Conservation (phyloP, 1,140 invertebrate genomes). For the Nymphalis io region DNA sequence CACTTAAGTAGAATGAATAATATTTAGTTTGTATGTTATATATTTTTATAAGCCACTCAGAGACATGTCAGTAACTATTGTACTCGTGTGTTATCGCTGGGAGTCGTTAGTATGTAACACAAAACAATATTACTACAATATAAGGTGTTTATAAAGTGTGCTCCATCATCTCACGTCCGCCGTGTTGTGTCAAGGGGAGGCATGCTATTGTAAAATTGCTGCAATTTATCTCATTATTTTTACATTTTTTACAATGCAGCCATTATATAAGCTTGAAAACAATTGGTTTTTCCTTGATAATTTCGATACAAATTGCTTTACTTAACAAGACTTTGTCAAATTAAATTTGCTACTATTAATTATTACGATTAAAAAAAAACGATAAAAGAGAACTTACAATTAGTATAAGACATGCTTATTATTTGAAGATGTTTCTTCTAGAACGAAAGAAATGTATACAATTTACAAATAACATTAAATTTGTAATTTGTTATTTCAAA, state of each 20-base stretch:
- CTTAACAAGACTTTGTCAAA: neutral
- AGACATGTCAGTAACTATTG: too few species aligned
- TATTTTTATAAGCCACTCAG: too few species aligned
- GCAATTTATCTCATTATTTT: constrained; percentile 30
- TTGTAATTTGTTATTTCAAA: too few species aligned
- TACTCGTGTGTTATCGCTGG: too few species aligned
- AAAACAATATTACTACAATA: neutral
- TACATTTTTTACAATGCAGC: constrained; percentile 16
- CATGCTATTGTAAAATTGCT: constrained; percentile 25
- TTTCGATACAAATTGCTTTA: constrained; percentile 10
- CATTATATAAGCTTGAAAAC: constrained; percentile 18
- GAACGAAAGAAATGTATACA: too few species aligned
- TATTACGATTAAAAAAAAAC: too few species aligned
- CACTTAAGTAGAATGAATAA: too few species aligned
- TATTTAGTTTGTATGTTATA: too few species aligned
- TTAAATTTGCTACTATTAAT: neutral
- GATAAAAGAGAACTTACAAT: too few species aligned
- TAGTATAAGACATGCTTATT: too few species aligned
- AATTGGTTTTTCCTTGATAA: constrained; percentile 21
- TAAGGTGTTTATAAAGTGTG: constrained; percentile 5
- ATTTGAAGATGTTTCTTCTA: too few species aligned
- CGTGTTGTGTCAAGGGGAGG: constrained; percentile 19
- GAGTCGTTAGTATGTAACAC: neutral
- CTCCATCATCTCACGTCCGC: constrained; percentile 24
- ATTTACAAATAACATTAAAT: too few species aligned